Evolutionary conservation across 2,797 vertebrate species (phyloP).

Genomic region (Neopelma chrysocephalum): DNA sequence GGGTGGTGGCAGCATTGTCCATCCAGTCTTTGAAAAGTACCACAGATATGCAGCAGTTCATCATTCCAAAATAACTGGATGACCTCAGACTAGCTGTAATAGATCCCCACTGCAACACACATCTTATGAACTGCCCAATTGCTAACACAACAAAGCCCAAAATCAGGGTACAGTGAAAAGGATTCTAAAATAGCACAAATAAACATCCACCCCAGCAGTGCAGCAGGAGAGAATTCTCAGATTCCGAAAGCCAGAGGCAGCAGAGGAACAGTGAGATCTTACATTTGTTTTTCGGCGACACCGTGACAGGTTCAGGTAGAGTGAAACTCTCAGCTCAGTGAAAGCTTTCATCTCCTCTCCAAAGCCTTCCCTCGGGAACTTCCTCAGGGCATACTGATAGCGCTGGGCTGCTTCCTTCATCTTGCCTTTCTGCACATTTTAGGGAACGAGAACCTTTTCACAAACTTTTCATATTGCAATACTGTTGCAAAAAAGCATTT

Average conservation of each 20-base stretch:
- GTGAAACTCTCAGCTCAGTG: slow-evolving; percentile 92
- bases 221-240: rapidly evolving
- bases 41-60: not conserved
- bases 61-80: not conserved
- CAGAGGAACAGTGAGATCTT: slow-evolving; percentile 62
- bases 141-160: not conserved
- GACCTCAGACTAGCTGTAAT: not conserved
- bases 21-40: not conserved
- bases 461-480: not conserved
- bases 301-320: slow-evolving; percentile 95
- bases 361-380: slow-evolving; percentile 97
- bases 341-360: slow-evolving; percentile 96
- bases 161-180: not conserved
- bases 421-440: slow-evolving; percentile 90
- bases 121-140: not conserved
- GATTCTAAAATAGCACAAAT: not conserved
- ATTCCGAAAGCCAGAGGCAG: not conserved
- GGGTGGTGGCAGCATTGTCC: not conserved
- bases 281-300: slow-evolving; percentile 99
- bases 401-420: slow-evolving; percentile 98
- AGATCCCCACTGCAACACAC: rapidly evolving
- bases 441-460: not conserved
- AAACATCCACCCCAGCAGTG: rapidly evolving
- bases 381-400: slow-evolving; percentile 96
- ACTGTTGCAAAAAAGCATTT: not conserved